These are phyloP conservation scores for Ailurus styani DNA, from an alignment of 2,113 vertebrate species.

Conservation along the genomic window DNA sequence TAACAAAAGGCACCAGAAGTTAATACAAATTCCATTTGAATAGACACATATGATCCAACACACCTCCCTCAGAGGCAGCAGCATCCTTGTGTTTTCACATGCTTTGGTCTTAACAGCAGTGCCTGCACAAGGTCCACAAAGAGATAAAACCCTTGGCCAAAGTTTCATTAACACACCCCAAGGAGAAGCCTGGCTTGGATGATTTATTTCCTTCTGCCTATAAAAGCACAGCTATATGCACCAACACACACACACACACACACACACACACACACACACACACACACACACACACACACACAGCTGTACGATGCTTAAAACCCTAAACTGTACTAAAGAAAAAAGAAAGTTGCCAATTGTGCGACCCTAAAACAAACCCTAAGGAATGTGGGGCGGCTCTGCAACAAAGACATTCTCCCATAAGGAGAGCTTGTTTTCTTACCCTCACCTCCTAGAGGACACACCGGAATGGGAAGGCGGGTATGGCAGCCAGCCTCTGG, in stretches of 20 bases:
- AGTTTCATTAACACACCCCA: not conserved
- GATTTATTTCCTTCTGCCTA: not conserved
- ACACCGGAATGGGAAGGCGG: not conserved
- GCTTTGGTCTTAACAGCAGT: not conserved
- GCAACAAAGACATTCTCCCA: not conserved
- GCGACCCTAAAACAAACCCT: not conserved
- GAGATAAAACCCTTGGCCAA: not conserved
- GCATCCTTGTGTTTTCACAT: no score
- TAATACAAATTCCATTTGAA: not conserved
- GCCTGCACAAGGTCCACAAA: not conserved
- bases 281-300: not conserved
- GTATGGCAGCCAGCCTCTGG: not conserved
- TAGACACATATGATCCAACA: not conserved
- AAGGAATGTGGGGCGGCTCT: not conserved
- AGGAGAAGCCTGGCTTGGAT: not conserved
- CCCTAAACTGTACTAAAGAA: not conserved
- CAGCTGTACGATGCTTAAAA: not conserved
- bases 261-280: not conserved
- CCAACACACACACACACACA: not conserved
- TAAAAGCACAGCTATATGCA: not conserved
- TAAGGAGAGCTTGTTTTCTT: not conserved
- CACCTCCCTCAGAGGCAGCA: not conserved
- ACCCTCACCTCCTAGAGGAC: not conserved
- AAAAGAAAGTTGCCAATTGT: not conserved
- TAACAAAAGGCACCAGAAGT: not conserved